Base-by-base conservation (phyloP, 1,140 invertebrate species). In the Bombus difficillimus region DNA sequence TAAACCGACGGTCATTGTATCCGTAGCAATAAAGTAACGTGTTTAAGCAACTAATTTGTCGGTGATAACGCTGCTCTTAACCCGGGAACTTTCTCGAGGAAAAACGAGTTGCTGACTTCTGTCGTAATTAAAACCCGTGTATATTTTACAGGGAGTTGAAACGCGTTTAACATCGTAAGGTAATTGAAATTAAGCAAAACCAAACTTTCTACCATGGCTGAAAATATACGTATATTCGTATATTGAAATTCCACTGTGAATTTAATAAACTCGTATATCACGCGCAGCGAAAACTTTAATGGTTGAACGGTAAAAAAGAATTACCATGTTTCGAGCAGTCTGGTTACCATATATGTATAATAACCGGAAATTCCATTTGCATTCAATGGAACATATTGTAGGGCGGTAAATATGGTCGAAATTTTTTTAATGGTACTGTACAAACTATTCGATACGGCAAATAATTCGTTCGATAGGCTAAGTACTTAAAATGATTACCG, bases 361-460 rank as follows among this genome's bases (percentile, higher is more conserved):
- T 66, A 75, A 53, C 72, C 41, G 81, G 72, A 83, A 75, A 83
- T 68, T 53, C 28, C 59, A 75, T 83, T 66, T 74, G 39, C 62
- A 28, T 82, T 39, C 32, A 82, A 75, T 74, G 2, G 32, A 62
- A 34, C 59, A 12, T 9, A 59, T 3, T 18, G 4, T 12, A 1
- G 22, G 15, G 2, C 22, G 28, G 13, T 41, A 37, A 22, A 37
- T 18, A 32, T 12, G 6, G 5, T 64, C n/a, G 9, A 43, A 62
- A 2, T 15, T 13, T 15, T 73, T 37, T n/a, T 28, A 5, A n/a
- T 47, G 28, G 25, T 57, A 6, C 9, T 15, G 39, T n/a, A 28
- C 4, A 25, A n/a, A 39, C 15, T 15, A 57, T 18, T 77, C 13
- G 18, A 4, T 18, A 73, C 3, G 22, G 32, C 13, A 18, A 66